Evolutionary conservation across 2,888 invertebrate genomes (phyloP).

Genomic region (Teleiodes luculella): DNA sequence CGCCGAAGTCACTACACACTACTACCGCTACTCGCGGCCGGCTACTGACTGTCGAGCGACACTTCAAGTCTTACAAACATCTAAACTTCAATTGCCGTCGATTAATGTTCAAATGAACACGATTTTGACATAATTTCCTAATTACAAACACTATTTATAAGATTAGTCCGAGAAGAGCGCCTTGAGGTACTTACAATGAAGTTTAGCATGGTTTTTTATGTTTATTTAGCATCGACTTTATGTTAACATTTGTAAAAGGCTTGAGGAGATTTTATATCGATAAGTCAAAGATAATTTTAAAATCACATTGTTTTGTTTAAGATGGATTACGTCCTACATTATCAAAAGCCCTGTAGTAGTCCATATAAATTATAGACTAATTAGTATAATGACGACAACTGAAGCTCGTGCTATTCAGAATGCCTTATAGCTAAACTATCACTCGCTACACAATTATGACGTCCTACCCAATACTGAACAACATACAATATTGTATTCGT

Average conservation of each 20-base stretch:
- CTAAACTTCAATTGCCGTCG: conserved; percentile 1
- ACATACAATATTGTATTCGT: neutral
- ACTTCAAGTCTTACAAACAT: conserved; percentile 54
- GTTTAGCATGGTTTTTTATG: neutral
- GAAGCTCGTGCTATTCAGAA: conserved; percentile 9
- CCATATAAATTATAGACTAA: neutral
- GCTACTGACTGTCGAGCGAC: conserved; percentile 70
- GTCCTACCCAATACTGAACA: neutral
- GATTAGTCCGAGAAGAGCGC: neutral
- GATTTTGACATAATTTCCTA: neutral
- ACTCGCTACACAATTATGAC: conserved; percentile 14
- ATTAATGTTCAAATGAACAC: neutral
- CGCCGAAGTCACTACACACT: conserved; percentile 71
- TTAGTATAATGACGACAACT: neutral
- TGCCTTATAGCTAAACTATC: conserved; percentile 15
- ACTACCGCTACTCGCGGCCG: conserved; percentile 47
- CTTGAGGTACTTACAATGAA: neutral
- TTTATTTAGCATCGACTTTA: neutral
- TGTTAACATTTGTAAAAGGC: neutral
- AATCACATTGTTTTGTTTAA: neutral
- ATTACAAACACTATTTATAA: neutral
- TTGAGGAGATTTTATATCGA: neutral
- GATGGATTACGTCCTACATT: neutral
- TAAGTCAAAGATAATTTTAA: neutral
- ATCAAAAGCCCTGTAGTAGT: conserved; percentile 7